Conservation (phyloP, 2,888 invertebrate species). For the Carterocephalus palaemon region DNA sequence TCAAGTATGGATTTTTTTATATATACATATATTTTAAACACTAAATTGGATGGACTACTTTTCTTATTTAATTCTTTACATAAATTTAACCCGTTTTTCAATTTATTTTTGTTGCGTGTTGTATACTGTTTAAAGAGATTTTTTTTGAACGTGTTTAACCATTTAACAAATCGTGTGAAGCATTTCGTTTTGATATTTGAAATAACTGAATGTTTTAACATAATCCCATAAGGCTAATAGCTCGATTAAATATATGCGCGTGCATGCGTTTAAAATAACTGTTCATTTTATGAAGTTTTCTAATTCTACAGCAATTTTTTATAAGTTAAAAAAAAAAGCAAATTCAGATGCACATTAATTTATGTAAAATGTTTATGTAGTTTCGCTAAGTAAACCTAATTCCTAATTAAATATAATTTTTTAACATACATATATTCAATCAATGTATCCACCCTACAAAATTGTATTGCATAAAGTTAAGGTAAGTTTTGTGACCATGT, state of each 20-base stretch:
- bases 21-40: not conserved
- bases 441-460: too few species aligned
- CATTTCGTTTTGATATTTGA: constrained; percentile 17
- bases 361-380: too few species aligned
- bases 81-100: constrained; percentile 19
- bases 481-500: constrained; percentile 1
- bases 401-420: not conserved
- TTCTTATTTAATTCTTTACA: constrained; percentile 8
- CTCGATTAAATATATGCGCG: not conserved
- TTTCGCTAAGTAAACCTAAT: too few species aligned
- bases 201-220: constrained; percentile 13
- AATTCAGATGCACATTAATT: too few species aligned
- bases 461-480: not conserved
- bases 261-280: not conserved
- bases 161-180: constrained; percentile 18
- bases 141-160: constrained; percentile 24
- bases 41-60: constrained; percentile 24
- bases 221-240: constrained; percentile 8
- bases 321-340: too few species aligned
- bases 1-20: constrained; percentile 18
- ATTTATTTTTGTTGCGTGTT: constrained; percentile 22
- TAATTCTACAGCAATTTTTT: too few species aligned
- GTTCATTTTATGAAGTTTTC: too few species aligned
- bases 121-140: constrained; percentile 4
- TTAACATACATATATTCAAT: not conserved